Evolutionary conservation across 2,113 vertebrate genomes (phyloP), one percentile per base, ranked within the genome.

Genomic region (Rynchops niger): DNA sequence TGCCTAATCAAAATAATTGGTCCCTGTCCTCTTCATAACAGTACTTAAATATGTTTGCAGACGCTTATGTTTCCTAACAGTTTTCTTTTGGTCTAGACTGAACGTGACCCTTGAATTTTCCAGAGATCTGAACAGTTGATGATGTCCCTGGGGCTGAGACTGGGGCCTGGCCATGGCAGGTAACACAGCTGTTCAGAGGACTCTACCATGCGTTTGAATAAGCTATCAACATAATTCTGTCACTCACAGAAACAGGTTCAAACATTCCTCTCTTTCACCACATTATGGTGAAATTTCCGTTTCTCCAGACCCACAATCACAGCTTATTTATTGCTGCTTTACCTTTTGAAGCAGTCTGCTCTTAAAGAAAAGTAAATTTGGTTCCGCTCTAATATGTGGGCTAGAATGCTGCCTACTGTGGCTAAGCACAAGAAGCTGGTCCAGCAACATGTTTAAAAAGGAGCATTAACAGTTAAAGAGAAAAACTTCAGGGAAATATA

Each of bases 1-100:
- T 82, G 66, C 93, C 66, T 79, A 88, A 84, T 79, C 81, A 93
- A 93, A 95, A 77, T 92, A 94, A 96, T 92, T 95, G 76, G 90
- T 92, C 85, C 88, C 92, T 94, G 59, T 93, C 96, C 94, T 92
- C 93, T 78, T 79, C 61, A 6, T 32, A 82, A 18, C 58, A 58
- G 73, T 9, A 69, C 90, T 94, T 93, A 67, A 90, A 88, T 40
- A 59, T 12, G 52, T 94, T 88, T 94, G 95, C 95, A 97, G 95
- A 93, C 11, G 16, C 45, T 86, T 42, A 18, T 40, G 50, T 86
- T 96, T 91, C 91, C 71, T 76, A 85, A 61, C 9, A 94, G 95
- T 94, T 95, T 97, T 95, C 95, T 93, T 97, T 93, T 52, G 96
- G 93, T 95, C 95, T 96, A 97, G 95, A 96, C 97, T 86, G 92